phyloP scores from a whole-genome alignment of 2,888 invertebrate species.

The Ormyrus pomaceus region DNA sequence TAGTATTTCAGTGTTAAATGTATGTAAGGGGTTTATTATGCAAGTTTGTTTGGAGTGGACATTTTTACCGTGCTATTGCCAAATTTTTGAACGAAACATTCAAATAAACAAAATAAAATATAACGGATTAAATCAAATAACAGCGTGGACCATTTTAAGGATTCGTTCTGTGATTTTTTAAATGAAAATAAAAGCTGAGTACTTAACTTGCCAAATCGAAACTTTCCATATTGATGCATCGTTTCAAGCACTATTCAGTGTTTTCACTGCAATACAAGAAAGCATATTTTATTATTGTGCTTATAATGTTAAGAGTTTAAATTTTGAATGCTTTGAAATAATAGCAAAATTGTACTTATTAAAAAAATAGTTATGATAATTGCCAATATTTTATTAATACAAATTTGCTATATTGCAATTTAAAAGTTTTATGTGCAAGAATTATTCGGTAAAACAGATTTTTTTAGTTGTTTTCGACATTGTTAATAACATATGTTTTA shows the following conservation, averaged over 20 bases:
- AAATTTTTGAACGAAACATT: slow-evolving; percentile 25
- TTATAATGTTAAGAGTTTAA: slow-evolving; percentile 5
- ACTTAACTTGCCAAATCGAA: slow-evolving; percentile 46
- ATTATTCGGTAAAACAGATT: too few species aligned
- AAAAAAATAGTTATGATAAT: too few species aligned
- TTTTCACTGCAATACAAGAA: slow-evolving; percentile 19
- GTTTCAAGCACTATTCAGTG: slow-evolving; percentile 2
- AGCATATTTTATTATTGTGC: slow-evolving; percentile 35
- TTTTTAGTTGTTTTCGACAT: too few species aligned
- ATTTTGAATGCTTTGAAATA: too few species aligned
- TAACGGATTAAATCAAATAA: slow-evolving; percentile 34
- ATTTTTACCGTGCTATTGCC: slow-evolving; percentile 8
- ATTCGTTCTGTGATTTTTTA: slow-evolving; percentile 52
- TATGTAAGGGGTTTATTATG: too few species aligned
- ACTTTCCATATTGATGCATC: slow-evolving; percentile 25
- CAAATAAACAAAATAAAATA: slow-evolving; percentile 16
- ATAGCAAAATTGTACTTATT: too few species aligned
- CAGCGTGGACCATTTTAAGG: slow-evolving; percentile 40
- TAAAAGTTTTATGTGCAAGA: too few species aligned
- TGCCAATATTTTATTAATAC: too few species aligned
- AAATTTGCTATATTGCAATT: too few species aligned
- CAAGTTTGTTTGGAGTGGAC: slow-evolving; percentile 4
- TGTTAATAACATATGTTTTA: too few species aligned
- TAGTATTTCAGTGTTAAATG: neutral
- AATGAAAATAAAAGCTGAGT: slow-evolving; percentile 42